phyloP scores from a whole-genome alignment of 2,113 vertebrate species.

The Pelvicachromis taeniatus region DNA sequence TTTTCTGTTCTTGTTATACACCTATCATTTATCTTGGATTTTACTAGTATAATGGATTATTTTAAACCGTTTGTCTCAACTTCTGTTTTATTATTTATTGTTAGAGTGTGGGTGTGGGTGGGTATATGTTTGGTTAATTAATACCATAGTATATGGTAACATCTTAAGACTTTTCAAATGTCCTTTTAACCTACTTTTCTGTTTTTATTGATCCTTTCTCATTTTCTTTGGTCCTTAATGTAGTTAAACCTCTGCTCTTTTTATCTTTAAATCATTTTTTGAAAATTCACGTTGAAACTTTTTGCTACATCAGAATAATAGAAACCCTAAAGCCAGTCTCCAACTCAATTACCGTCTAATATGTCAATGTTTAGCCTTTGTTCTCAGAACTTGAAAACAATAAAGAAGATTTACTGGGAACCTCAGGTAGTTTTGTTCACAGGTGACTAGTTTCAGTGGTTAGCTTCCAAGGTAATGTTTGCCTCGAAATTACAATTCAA shows the following conservation, averaged over 20 bases:
- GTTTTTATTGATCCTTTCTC: neutral
- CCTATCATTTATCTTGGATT: neutral
- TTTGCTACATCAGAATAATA: neutral
- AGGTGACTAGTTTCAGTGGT: slow-evolving; percentile 79
- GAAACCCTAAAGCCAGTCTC: neutral
- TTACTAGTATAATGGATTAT: neutral
- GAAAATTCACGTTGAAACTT: neutral
- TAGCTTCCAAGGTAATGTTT: slow-evolving; percentile 79
- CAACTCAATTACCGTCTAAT: slow-evolving; percentile 54
- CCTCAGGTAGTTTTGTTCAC: slow-evolving; percentile 76
- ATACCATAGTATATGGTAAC: neutral
- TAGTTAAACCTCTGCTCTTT: neutral
- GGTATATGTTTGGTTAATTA: neutral
- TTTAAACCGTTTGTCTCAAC: neutral
- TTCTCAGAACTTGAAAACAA: slow-evolving; percentile 58
- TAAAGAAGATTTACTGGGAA: slow-evolving; percentile 77
- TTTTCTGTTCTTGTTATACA: neutral
- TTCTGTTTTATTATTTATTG: neutral
- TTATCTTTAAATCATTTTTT: neutral
- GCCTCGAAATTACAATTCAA: slow-evolving; percentile 21
- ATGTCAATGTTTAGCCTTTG: slow-evolving; percentile 70
- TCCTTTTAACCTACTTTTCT: neutral
- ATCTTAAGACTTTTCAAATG: neutral
- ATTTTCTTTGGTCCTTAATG: neutral
- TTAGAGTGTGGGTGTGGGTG: neutral